phyloP scores from a whole-genome alignment of 2,113 vertebrate genomes.

The Aegithalos caudatus region DNA sequence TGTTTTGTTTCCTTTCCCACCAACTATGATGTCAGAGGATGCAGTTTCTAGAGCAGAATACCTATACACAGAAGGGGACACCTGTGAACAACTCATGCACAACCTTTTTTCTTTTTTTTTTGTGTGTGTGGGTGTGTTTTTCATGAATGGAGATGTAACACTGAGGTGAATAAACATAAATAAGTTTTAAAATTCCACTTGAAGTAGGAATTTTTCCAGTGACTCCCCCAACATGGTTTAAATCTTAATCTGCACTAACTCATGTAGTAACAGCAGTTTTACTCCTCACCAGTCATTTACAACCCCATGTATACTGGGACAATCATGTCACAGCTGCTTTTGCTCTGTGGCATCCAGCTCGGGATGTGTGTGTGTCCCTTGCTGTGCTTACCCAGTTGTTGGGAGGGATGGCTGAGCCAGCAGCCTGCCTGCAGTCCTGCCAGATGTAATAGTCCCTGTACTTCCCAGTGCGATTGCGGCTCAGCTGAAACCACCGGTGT shows the following conservation, averaged over 20 bases:
- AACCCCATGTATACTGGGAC: accelerated
- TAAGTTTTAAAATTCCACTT: background rate
- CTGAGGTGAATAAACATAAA: background rate
- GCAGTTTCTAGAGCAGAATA: background rate
- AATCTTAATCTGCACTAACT: background rate
- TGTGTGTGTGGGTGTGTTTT: background rate
- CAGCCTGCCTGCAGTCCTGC: conserved; percentile 75
- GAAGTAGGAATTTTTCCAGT: background rate
- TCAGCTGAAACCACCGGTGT: conserved; percentile 92
- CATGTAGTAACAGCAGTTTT: background rate
- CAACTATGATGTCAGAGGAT: background rate
- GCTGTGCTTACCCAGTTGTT: conserved; percentile 89
- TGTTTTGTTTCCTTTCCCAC: background rate
- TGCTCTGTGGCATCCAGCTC: background rate
- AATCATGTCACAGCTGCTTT: background rate
- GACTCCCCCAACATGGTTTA: background rate
- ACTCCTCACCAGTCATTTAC: background rate
- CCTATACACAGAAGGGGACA: background rate
- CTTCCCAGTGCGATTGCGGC: conserved; percentile 78
- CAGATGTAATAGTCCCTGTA: conserved; percentile 94
- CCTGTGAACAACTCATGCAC: accelerated
- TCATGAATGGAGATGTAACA: background rate
- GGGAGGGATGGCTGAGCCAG: conserved; percentile 65
- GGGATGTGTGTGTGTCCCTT: background rate
- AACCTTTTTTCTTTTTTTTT: background rate